These are phyloP conservation scores for Diadegma fenestrale DNA, from an alignment of 2,888 invertebrate species.

Conservation along the genomic window DNA sequence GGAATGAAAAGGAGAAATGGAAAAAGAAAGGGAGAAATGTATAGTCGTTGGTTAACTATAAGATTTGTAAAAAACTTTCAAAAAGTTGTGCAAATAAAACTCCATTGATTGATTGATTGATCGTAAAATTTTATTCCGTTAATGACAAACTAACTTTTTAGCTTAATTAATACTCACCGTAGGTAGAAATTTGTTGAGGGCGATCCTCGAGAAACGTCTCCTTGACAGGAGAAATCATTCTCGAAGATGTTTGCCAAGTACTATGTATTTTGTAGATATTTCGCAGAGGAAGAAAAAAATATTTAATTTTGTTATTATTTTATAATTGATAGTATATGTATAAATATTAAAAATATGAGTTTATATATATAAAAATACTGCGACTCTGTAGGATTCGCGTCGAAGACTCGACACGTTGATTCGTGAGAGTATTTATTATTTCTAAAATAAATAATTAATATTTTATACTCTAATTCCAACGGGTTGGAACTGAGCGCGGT, in stretches of 20 bases:
- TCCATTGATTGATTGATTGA: no score
- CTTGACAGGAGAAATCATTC: constrained; percentile 10
- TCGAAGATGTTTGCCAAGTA: constrained; percentile 64
- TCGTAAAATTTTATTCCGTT: constrained; percentile 42
- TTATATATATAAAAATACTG: constrained; percentile 55
- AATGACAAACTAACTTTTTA: constrained; percentile 36
- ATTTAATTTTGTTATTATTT: constrained; percentile 65
- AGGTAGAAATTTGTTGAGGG: constrained; percentile 55
- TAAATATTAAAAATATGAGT: constrained; percentile 24
- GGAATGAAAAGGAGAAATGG: no score
- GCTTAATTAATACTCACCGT: constrained; percentile 43
- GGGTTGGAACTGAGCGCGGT: constrained; percentile 60
- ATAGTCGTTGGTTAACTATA: no score
- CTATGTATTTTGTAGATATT: constrained; percentile 64
- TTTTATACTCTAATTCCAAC: constrained; percentile 61
- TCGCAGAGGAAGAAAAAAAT: constrained; percentile 38
- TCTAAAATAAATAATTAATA: constrained; percentile 11
- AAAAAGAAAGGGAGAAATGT: no score
- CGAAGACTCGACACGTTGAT: constrained; percentile 69
- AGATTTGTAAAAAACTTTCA: no score
- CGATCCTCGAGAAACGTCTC: constrained; percentile 38
- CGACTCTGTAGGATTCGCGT: constrained; percentile 57
- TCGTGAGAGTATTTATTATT: constrained; percentile 62
- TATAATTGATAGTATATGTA: constrained; percentile 37
- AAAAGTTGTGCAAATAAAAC: no score